phyloP scores from a whole-genome alignment of 2,113 vertebrate species.

The Merops nubicus region DNA sequence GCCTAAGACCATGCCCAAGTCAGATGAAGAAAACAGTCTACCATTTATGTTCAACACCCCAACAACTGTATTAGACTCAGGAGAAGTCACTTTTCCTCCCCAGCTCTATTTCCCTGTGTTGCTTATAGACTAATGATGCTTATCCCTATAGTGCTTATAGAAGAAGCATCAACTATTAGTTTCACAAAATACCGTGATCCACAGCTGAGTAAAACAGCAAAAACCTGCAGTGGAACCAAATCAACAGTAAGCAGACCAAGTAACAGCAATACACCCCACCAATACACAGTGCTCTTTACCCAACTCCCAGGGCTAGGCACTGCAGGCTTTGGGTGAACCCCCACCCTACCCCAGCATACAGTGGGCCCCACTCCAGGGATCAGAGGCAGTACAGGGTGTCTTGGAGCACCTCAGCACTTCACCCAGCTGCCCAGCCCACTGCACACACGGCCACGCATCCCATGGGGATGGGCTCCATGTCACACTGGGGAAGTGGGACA shows the following conservation, averaged over 20 bases:
- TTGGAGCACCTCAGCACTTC: neutral
- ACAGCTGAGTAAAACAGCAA: neutral
- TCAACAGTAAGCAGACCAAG: neutral
- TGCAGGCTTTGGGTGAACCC: neutral
- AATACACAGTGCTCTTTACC: fast-evolving
- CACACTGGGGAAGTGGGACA: fast-evolving
- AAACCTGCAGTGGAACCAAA: neutral
- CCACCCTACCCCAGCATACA: fast-evolving
- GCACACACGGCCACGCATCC: fast-evolving
- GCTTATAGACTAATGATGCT: fast-evolving
- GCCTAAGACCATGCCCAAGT: neutral
- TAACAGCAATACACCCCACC: neutral
- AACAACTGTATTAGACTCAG: fast-evolving
- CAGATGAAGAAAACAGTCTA: neutral
- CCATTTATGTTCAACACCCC: fast-evolving
- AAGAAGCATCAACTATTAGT: fast-evolving
- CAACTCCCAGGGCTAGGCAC: fast-evolving
- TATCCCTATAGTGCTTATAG: fast-evolving
- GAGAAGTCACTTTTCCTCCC: fast-evolving
- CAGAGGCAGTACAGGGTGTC: fast-evolving
- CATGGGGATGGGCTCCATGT: fast-evolving
- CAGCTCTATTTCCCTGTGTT: fast-evolving
- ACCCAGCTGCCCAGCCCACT: neutral
- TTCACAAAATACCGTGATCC: fast-evolving
- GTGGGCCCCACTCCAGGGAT: fast-evolving